Conservation (phyloP, 2,888 invertebrate species). For the Xestia c-nigrum region DNA sequence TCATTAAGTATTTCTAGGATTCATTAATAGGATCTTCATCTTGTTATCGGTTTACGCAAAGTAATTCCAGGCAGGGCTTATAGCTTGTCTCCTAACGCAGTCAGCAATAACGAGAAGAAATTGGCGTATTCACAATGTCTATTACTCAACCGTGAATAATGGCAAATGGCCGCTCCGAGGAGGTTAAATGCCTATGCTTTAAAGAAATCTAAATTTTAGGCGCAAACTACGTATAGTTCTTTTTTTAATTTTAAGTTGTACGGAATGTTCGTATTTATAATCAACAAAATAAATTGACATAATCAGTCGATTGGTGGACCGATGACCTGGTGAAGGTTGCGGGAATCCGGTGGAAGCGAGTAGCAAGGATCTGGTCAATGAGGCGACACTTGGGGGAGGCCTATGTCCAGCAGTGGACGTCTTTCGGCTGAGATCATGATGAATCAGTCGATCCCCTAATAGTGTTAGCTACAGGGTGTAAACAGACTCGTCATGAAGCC, state of each 20-base stretch:
- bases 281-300: neutral
- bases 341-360: too few species aligned
- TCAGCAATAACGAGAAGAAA: constrained; percentile 48
- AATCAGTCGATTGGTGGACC: neutral
- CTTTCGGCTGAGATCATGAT: too few species aligned
- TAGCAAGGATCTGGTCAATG: too few species aligned
- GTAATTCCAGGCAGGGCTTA: constrained; percentile 17
- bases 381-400: too few species aligned
- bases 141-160: constrained; percentile 54
- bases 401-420: too few species aligned
- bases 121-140: constrained; percentile 50
- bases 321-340: too few species aligned
- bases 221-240: neutral
- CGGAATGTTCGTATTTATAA: neutral
- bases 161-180: constrained; percentile 38
- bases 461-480: neutral
- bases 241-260: neutral
- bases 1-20: neutral
- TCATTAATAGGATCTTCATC: constrained; percentile 9
- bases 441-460: neutral
- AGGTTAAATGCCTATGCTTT: constrained; percentile 37
- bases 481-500: too few species aligned
- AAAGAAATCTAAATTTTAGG: constrained; percentile 41
- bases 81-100: constrained; percentile 31
- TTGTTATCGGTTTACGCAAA: constrained; percentile 29